A percentile compares a stretch with the other conserved stretches of the same genome.
These are phyloP conservation scores for Capreolus pygargus DNA, from an alignment of 2,113 vertebrate species.

Conservation along the genomic window DNA sequence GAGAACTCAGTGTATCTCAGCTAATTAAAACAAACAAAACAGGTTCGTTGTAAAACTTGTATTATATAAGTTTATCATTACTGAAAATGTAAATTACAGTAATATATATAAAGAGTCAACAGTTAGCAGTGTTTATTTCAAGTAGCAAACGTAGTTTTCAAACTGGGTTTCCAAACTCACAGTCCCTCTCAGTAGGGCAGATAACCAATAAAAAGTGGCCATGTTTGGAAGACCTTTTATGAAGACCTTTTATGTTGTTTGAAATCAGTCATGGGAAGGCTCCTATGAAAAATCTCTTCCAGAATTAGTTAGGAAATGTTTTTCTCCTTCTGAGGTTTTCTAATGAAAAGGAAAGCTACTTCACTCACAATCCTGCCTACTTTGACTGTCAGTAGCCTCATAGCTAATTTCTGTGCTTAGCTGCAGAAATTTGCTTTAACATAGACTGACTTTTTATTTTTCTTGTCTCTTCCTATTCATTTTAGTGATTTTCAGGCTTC, in stretches of 20 bases:
- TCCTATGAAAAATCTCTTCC: not conserved
- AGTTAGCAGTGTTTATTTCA: not conserved
- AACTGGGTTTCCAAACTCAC: not conserved
- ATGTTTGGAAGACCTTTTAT: not conserved
- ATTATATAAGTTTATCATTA: not conserved
- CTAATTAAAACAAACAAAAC: slow-evolving; percentile 22
- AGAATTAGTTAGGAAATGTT: not conserved
- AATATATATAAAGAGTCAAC: not conserved
- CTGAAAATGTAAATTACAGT: not conserved
- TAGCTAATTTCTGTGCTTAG: not conserved
- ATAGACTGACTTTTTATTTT: not conserved
- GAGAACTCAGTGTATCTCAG: not conserved
- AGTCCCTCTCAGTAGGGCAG: not conserved
- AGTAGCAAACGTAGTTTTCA: not conserved
- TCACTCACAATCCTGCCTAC: not conserved
- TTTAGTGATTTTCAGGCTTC: not conserved
- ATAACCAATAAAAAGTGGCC: not conserved
- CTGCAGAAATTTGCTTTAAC: not conserved
- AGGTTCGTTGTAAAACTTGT: not conserved
- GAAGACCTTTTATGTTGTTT: not conserved
- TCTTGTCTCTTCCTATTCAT: not conserved
- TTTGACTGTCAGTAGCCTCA: not conserved
- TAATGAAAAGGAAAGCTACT: not conserved
- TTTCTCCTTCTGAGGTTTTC: not conserved
- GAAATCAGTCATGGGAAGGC: not conserved